Evolutionary conservation across 2,888 invertebrate genomes (phyloP), one percentile per base, ranked within the genome.

Genomic region (Zaprionus lineosus): DNA sequence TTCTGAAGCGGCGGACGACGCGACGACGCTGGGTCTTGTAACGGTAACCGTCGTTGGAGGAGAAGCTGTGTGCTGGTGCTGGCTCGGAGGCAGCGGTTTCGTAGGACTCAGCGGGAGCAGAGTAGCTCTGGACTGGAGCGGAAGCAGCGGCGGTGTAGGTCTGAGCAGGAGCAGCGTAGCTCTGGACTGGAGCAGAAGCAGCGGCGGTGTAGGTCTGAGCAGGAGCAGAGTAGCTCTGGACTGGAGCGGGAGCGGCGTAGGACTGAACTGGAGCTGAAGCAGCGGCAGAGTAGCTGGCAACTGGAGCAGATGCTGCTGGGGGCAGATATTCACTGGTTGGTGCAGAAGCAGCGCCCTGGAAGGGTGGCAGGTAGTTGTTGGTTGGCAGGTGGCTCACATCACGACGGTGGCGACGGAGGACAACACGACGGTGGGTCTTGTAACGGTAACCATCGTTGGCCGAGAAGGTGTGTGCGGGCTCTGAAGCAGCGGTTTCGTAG

Each of bases 11-110:
- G 51, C 79, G 82, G 67, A 78, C 40, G 65, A 79, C 87, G 67
- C 86, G 86, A 39, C 84, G 87, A 60, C 73, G 84, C 5, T 83
- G 74, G 66, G 87, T 89, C 76, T 78, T 89, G 78, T 90, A 89
- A 41, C 84, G 86, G 77, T 89, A 90, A 24, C 89, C 89, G 57
- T 88, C 89, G 46, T 37, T 59, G 48, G 87, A 58, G 3, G 88
- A 88, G 74, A 63, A 87, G 60, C 68, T 77, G 68, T 88, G 88
- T 44, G 44, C 31, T 2, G 56, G 57, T 8, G 59, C 73, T 6
- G 59, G 75, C 58, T 58, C 70, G 37, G 63, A 60, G 71, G 57
- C 82, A 73, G n/a, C 68, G 69, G 15, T 65, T 50, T 40, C 82
- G 71, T 47, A 73, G 68, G 48, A 66, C 53, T 60, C 52, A 64